Base-by-base conservation (phyloP, 2,888 invertebrate genomes). In the Dusona sp. region DNA sequence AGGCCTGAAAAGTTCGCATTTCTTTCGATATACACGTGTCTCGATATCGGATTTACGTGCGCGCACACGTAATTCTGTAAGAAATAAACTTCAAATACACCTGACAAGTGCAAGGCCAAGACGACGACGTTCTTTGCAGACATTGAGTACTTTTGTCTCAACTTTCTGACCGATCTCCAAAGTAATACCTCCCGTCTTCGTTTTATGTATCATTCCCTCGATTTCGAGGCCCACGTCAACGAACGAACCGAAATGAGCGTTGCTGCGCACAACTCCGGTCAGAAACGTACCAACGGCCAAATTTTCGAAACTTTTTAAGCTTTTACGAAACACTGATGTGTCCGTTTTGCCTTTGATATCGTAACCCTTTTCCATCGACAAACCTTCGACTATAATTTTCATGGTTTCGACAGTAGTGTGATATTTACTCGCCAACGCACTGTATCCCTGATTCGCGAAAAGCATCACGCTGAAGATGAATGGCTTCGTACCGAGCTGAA, bases 221-320 rank as follows among this genome's bases (percentile, higher is more conserved):
- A 94, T 95, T 33, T 96, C 96, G 0, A 98, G 96, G 0, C 98
- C 98, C 88, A 97, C 96, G 92, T 99, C 99, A 0, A 98, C 97
- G 94, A 99, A 99, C 77, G 97, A 97, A 0, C 99, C 99, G 94
- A 99, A 99, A 87, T 97, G 97, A 0, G 98, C 98, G 0, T 97
- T 96, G 94, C 99, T 99, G 22, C 96, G 96, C 0, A 99, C 97
- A 1, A 97, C 96, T n/a, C 99, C 98, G 74, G 96, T 97, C 73
- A 98, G 94, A 13, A 95, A 93, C 87, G 95, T 95, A 0, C 97
- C 97, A 42, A 95, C 93, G 57, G 93, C 94, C 4, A 98, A 93
- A 90, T 97, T 97, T 0, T 96, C 95, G 3, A 97, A 95, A 67
- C 95, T 95, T 16, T 96, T 96, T n/a, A 98, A 94, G 22, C 96